Base-by-base conservation (phyloP, 2,797 vertebrate species). In the Gobio occitaniae region DNA sequence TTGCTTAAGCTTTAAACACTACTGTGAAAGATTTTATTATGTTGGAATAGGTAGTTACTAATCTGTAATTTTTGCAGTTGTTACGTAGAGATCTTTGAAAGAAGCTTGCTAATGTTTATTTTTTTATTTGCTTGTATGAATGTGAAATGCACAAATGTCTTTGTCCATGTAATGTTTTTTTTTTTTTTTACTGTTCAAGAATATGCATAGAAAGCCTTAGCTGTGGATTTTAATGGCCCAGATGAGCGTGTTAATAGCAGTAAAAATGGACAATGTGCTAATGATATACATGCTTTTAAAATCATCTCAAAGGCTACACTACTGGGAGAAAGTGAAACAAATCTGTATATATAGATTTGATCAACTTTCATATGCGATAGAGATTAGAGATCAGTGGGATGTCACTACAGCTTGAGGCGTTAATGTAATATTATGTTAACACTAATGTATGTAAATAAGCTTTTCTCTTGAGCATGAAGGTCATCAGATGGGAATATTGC, bases 1-100 rank as follows among this genome's bases (percentile, higher is more conserved):
- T 85, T 77, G 61, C 83, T 84, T 29, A 84, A 84, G 84, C 84
- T 84, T 79, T 78, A 74, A 86, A 80, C 56, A 87, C 84, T 84
- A 84, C 78, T 87, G 88, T 82, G 79, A 89, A 78, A 70, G 11
- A 79, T 69, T 75, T 50, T 71, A 50, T 79, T 74, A n/a, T 12
- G 13, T 41, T 63, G 36, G 66, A 44, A 47, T 36, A n/a, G 32
- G 50, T 36, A 16, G 48, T 75, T 87, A 86, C 69, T 84, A 59
- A 61, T 83, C 29, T 74, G 48, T 59, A 11, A 21, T 71, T 65
- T 78, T 61, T 70, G 32, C 3, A 3, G 50, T 41, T 52, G 6
- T 50, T 44, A 15, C 0, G n/a, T 44, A 19, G 54, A 66, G 25
- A 69, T 68, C 21, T 69, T 76, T 61, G 36, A n/a, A 56, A 52